A percentile compares a stretch with the other conserved stretches of the same genome.
Evolutionary conservation across 2,113 vertebrate genomes (phyloP).

Genomic region (Myiagra hebetior): DNA sequence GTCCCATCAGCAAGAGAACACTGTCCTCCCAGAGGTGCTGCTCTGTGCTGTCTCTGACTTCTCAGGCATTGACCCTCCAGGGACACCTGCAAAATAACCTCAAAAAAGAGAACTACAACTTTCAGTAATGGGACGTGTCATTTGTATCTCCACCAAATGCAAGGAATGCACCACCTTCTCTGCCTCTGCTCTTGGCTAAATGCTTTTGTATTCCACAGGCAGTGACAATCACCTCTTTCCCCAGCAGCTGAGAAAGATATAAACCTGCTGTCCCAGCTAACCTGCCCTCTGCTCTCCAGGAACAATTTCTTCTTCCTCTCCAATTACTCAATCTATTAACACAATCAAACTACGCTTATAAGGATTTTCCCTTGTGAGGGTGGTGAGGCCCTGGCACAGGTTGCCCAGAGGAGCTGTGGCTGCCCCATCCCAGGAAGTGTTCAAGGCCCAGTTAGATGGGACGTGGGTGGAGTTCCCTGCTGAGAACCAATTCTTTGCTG

Average conservation of each 20-base stretch:
- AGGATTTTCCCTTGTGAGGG: background rate
- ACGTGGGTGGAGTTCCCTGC: fast-evolving
- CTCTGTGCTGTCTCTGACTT: background rate
- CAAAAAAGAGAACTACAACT: background rate
- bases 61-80: background rate
- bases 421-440: background rate
- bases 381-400: background rate
- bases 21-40: background rate
- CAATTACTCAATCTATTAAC: background rate
- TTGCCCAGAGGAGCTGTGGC: background rate
- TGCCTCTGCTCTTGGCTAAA: background rate
- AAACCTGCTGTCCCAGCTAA: background rate
- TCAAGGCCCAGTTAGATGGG: background rate
- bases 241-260: background rate
- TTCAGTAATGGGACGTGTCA: background rate
- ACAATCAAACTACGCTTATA: background rate
- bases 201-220: background rate
- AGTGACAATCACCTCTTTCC: background rate
- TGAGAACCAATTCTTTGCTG: background rate
- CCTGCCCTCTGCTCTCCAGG: background rate
- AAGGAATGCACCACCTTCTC: background rate
- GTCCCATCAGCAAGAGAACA: background rate
- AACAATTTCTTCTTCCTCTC: background rate
- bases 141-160: background rate
- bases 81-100: background rate